These are phyloP conservation scores for Cydia pomonella DNA, from an alignment of 1,140 invertebrate species.

Conservation along the genomic window DNA sequence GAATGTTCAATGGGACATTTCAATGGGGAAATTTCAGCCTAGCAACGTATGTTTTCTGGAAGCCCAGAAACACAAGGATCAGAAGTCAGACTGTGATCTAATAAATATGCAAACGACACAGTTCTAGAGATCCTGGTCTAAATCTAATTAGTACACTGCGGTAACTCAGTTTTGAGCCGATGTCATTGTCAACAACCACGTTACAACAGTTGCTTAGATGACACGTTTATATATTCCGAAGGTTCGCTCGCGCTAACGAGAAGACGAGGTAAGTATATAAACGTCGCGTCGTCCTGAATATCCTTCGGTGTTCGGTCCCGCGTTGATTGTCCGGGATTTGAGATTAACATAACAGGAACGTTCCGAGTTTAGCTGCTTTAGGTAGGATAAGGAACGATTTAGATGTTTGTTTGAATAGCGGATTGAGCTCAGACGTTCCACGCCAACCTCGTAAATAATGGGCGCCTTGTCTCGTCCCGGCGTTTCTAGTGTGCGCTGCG, in stretches of 20 bases:
- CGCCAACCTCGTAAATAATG: slow-evolving; percentile 47
- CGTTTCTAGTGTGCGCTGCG: slow-evolving; percentile 34
- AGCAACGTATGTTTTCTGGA: no score
- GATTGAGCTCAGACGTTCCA: slow-evolving; percentile 50
- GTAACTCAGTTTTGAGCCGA: slow-evolving; percentile 41
- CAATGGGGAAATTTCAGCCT: no score
- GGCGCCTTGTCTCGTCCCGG: slow-evolving; percentile 40
- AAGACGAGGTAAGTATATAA: slow-evolving; percentile 75
- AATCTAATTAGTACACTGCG: neutral
- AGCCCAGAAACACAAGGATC: no score
- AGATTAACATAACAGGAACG: slow-evolving; percentile 69
- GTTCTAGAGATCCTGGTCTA: no score
- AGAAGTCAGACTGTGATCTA: no score
- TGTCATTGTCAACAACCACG: slow-evolving; percentile 64
- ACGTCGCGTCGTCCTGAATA: slow-evolving; percentile 67
- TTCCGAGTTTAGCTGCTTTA: slow-evolving; percentile 42
- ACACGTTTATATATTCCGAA: slow-evolving; percentile 74
- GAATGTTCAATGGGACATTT: no score
- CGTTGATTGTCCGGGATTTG: slow-evolving; percentile 72
- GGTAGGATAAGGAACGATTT: slow-evolving; percentile 40
- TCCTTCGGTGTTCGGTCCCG: slow-evolving; percentile 60
- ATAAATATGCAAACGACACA: no score
- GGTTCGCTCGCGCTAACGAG: slow-evolving; percentile 68
- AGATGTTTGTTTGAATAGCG: slow-evolving; percentile 57
- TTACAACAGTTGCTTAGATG: slow-evolving; percentile 64